Conservation (phyloP, 2,888 invertebrate species). For the Sinodicranocentrus sp. region DNA sequence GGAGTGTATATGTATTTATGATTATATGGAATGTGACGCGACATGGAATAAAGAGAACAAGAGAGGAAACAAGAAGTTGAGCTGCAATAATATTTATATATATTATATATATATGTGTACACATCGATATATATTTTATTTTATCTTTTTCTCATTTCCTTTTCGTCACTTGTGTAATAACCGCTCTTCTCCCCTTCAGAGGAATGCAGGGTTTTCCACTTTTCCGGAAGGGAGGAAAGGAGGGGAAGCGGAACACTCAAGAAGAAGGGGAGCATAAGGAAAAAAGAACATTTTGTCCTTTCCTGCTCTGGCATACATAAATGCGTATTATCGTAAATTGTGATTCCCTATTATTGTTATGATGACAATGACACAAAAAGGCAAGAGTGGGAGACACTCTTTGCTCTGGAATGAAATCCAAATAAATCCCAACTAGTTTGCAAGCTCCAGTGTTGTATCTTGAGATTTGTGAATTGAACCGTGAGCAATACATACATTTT, state of each 20-base stretch:
- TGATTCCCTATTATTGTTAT: constrained; percentile 28
- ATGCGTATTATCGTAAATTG: constrained; percentile 26
- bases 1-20: neutral
- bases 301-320: constrained; percentile 25
- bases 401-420: neutral
- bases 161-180: neutral
- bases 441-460: too few species aligned
- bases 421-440: constrained; percentile 11
- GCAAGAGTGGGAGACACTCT: neutral
- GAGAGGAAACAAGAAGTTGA: neutral
- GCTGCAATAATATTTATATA: neutral
- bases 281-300: neutral
- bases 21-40: neutral
- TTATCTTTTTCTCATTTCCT: neutral
- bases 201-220: neutral
- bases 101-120: too few species aligned
- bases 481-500: too few species aligned
- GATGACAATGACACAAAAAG: constrained; percentile 26
- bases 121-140: constrained; percentile 4
- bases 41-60: neutral
- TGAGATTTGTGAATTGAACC: too few species aligned
- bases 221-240: neutral
- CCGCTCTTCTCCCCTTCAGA: neutral
- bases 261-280: constrained; percentile 9
- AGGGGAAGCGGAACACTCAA: constrained; percentile 16